These are phyloP conservation scores for Pheosia gnoma DNA, from an alignment of 2,888 invertebrate genomes.

Conservation along the genomic window DNA sequence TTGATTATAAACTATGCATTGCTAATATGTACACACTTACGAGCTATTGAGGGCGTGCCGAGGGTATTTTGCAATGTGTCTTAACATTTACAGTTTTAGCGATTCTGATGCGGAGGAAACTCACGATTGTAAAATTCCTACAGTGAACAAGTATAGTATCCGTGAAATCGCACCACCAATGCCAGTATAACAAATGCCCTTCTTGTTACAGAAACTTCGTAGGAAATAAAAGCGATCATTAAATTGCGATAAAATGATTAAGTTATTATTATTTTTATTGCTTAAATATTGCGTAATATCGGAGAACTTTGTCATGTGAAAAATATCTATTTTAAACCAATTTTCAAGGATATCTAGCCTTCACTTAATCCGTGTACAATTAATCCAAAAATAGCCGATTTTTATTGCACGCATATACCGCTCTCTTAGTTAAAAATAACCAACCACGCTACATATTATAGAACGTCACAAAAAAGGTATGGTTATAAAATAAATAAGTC, in stretches of 20 bases:
- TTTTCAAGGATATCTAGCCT: slow-evolving; percentile 29
- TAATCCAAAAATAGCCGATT: not conserved
- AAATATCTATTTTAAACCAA: slow-evolving; percentile 2
- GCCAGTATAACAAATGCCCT: slow-evolving; percentile 33
- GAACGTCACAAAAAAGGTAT: not conserved
- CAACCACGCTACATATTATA: not conserved
- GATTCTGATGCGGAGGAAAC: slow-evolving; percentile 8
- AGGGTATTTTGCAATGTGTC: slow-evolving; percentile 51
- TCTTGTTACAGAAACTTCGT: slow-evolving; percentile 27
- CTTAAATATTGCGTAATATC: too few relatives aligned
- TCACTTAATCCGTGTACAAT: slow-evolving; percentile 5
- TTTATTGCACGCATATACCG: not conserved
- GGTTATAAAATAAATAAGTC: too few relatives aligned
- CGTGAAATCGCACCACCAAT: slow-evolving; percentile 57
- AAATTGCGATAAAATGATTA: not conserved
- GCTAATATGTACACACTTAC: slow-evolving; percentile 31
- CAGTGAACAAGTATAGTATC: too few relatives aligned
- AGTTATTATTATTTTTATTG: too few relatives aligned
- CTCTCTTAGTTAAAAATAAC: slow-evolving; percentile 1
- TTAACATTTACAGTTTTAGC: slow-evolving; percentile 12
- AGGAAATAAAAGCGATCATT: slow-evolving; percentile 8
- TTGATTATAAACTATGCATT: slow-evolving; percentile 10
- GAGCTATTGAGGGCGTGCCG: slow-evolving; percentile 62
- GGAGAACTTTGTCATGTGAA: too few relatives aligned
- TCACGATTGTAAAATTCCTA: slow-evolving; percentile 1